Conservation (phyloP, 1,140 invertebrate species). For the Notospermus geniculatus region DNA sequence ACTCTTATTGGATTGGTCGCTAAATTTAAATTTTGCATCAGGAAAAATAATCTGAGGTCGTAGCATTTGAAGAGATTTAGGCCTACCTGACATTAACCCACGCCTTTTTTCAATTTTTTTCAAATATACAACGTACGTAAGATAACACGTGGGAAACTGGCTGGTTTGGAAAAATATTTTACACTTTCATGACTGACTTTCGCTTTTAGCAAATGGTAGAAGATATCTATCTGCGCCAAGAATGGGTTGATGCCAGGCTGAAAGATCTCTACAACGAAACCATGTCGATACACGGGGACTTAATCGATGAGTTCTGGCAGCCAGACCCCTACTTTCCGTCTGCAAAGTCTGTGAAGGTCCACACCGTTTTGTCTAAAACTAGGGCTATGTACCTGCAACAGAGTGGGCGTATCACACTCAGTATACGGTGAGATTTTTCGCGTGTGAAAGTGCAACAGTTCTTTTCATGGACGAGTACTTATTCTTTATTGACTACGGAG, state of each 20-base stretch:
- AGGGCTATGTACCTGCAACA: not conserved
- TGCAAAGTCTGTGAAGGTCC: not conserved
- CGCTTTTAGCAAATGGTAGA: not conserved
- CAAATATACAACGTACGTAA: no score
- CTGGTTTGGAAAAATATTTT: no score
- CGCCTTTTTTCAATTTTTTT: no score
- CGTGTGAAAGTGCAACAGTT: no score
- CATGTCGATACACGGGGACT: not conserved
- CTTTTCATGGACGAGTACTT: no score
- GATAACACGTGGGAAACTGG: no score
- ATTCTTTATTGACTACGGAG: no score
- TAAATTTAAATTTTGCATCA: no score
- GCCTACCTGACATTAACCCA: no score
- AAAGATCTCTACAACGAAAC: not conserved
- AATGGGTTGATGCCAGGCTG: constrained; percentile 1
- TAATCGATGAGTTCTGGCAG: constrained; percentile 7
- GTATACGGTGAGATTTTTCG: constrained; percentile 4
- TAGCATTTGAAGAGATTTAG: no score
- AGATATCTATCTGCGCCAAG: not conserved
- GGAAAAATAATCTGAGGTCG: no score
- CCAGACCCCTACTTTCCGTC: constrained; percentile 8
- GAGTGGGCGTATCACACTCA: not conserved
- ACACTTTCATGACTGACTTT: not conserved
- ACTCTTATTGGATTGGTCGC: no score
- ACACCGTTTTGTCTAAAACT: not conserved